Conservation (phyloP, 37 sponge, comb jelly and placozoan species). For the Oscarella lobularis region DNA sequence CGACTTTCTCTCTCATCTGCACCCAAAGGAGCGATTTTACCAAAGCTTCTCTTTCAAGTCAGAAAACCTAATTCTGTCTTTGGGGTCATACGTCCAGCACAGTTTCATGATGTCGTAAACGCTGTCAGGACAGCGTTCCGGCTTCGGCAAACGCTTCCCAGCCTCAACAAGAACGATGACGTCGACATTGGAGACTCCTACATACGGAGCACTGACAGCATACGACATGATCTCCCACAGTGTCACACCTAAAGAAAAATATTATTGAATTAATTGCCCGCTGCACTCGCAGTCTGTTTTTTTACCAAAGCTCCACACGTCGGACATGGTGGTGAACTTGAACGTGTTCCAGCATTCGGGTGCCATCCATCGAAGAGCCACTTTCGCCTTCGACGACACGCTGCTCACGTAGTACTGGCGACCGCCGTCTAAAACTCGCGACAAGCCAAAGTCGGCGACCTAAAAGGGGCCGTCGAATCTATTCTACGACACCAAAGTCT, state of each 20-base stretch:
- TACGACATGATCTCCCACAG: background rate
- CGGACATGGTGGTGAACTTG: background rate
- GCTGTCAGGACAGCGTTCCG: background rate
- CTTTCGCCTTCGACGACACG: background rate
- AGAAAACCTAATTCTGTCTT: background rate
- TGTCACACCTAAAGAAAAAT: background rate
- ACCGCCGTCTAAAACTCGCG: background rate
- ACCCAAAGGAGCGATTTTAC: too few species aligned
- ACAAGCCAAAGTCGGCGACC: conserved; percentile 7
- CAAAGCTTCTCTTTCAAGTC: background rate
- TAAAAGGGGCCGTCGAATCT: too few species aligned
- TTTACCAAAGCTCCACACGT: conserved; percentile 1
- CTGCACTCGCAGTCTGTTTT: too few species aligned
- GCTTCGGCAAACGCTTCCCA: background rate
- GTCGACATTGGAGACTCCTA: background rate
- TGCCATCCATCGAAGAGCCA: background rate
- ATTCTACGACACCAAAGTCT: too few species aligned
- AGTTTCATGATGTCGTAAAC: background rate
- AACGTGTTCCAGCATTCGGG: background rate
- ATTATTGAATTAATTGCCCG: too few species aligned
- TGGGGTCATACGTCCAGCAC: background rate
- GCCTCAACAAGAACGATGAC: background rate
- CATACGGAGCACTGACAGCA: background rate
- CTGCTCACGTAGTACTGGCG: background rate
- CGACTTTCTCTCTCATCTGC: too few species aligned